A percentile compares a stretch with the other conserved stretches of the same genome.
phyloP scores from a whole-genome alignment of 2,888 invertebrate species.

The Lasioglossum malachurum region DNA sequence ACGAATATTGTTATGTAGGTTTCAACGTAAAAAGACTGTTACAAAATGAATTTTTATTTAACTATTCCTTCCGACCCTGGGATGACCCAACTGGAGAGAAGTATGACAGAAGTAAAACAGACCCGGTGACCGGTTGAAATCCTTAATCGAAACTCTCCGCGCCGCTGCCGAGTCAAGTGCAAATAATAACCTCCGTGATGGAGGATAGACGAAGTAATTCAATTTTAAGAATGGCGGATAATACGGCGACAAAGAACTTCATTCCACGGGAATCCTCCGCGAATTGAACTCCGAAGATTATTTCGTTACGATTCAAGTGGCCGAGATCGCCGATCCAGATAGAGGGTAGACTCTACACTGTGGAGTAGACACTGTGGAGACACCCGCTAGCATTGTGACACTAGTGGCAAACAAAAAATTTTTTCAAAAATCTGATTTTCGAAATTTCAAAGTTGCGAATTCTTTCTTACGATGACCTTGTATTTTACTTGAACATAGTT shows the following conservation, averaged over 20 bases:
- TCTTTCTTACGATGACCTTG: no score
- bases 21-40: no score
- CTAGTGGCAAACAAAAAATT: no score
- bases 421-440: no score
- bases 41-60: no score
- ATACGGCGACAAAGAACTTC: constrained; percentile 6
- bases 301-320: background rate
- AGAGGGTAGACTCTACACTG: background rate
- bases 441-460: no score
- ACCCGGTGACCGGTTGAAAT: constrained; percentile 1
- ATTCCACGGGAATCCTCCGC: constrained; percentile 5
- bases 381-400: no score
- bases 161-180: constrained; percentile 49
- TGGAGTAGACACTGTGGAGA: no score
- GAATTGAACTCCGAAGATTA: constrained; percentile 15
- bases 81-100: constrained; percentile 6
- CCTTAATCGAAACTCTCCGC: constrained; percentile 11
- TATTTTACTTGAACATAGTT: no score
- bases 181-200: constrained; percentile 53
- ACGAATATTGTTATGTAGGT: no score
- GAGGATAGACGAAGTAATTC: constrained; percentile 26
- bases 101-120: constrained; percentile 38
- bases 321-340: background rate
- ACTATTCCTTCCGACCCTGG: no score
- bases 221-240: constrained; percentile 36